phyloP scores from a whole-genome alignment of 2,797 vertebrate species.

The Linurgus olivaceus region DNA sequence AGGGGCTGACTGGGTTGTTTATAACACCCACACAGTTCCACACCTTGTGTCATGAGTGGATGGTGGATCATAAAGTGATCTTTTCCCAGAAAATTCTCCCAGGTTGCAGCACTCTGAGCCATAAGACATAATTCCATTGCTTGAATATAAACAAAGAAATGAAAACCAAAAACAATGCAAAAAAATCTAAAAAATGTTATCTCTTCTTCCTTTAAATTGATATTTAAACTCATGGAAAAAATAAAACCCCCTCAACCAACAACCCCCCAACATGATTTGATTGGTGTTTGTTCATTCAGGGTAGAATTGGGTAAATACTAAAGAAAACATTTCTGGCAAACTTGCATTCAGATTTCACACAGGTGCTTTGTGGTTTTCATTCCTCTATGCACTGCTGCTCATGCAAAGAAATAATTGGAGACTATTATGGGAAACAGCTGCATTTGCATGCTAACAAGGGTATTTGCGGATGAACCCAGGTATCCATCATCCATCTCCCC shows the following conservation, averaged over 20 bases:
- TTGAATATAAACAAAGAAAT: background rate
- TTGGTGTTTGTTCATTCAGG: background rate
- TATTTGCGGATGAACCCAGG: background rate
- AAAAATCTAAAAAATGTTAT: rapidly evolving
- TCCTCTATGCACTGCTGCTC: background rate
- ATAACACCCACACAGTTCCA: background rate
- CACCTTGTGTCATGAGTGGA: background rate
- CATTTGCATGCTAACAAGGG: background rate
- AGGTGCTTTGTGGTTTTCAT: constrained; percentile 6
- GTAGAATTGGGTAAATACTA: background rate
- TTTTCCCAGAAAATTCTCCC: background rate
- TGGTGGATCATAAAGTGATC: background rate
- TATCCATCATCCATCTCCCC: background rate
- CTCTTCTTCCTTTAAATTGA: background rate
- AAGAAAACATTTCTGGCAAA: background rate
- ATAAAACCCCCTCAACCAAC: background rate
- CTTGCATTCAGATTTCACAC: background rate
- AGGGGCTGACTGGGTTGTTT: background rate
- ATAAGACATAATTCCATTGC: background rate
- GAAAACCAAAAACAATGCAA: rapidly evolving
- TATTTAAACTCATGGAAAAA: background rate
- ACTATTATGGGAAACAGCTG: constrained; percentile 27
- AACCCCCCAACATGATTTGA: background rate
- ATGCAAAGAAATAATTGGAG: constrained; percentile 28
- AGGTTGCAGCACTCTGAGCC: background rate